Conservation (phyloP, 2,888 invertebrate species). For the Teleiodes luculella region DNA sequence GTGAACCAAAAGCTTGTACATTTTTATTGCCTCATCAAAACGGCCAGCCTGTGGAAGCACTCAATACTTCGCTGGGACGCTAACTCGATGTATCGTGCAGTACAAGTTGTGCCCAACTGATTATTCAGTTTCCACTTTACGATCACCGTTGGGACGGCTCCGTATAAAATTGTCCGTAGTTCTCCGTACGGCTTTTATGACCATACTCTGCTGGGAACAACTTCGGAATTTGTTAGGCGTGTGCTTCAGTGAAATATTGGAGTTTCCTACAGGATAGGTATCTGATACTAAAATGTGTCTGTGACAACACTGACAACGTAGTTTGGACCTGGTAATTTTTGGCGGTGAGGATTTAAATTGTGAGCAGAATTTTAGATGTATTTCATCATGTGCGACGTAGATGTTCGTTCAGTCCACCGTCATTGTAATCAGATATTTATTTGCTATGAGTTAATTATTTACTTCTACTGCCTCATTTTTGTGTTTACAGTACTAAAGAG, state of each 20-base stretch:
- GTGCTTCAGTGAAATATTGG: constrained; percentile 8
- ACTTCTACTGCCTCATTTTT: too few relatives aligned
- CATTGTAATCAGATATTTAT: too few relatives aligned
- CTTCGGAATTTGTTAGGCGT: constrained; percentile 13
- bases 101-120: constrained; percentile 27
- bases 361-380: neutral
- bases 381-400: neutral
- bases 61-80: neutral
- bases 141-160: constrained; percentile 24
- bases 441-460: too few relatives aligned
- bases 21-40: neutral
- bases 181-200: constrained; percentile 10
- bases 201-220: constrained; percentile 8
- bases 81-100: constrained; percentile 16
- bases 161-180: constrained; percentile 22
- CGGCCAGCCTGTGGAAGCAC: neutral
- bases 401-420: too few relatives aligned
- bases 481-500: too few relatives aligned
- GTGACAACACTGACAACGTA: neutral
- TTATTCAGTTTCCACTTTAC: constrained; percentile 30
- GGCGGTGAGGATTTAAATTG: neutral
- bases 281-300: constrained; percentile 8
- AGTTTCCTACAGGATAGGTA: constrained; percentile 2
- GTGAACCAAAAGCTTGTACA: neutral
- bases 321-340: neutral